Base-by-base conservation (phyloP, 2,113 vertebrate genomes). In the Hypomesus transpacificus region DNA sequence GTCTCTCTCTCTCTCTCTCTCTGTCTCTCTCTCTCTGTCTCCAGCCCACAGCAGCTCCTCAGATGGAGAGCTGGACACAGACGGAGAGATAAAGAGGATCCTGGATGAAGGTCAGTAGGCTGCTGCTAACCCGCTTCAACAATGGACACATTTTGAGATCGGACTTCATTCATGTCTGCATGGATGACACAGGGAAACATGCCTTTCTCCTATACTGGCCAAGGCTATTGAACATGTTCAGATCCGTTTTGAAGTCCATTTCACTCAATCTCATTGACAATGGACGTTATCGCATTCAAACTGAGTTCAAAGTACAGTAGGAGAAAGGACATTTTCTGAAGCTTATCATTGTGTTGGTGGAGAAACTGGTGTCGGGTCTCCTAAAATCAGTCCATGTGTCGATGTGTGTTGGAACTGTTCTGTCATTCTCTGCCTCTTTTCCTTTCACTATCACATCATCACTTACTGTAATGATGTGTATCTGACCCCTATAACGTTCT, bases 91-190 rank as follows among this genome's bases (percentile, higher is more conserved):
- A 3, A 60, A 20, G 56, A 81, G 67, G 58, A 60, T 84, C 14
- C 0, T 79, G 58, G 67, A 61, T 3, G 75, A 70, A 87, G 90
- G 91, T 92, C 31, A 85, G 89, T 62, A 18, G 8, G 34, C 11
- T 54, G 59, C 52, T 14, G 8, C 8, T 56, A 3, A 21, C 14
- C 20, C 56, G 2, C 56, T 20, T 58, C 18, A 58, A 58, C n/a
- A 58, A 3, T 20, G 20, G 18, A 22, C 13, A 7, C 21, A 22
- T 3, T 59, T 5, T 59, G 20, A 13, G n/a, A 21, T 21, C n/a
- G 3, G 2, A 59, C 24, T 16, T 66, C 24, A 64, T 79, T 65
- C 52, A 22, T 75, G 51, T 66, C 70, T 71, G 78, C 70, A 84
- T 64, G 3, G 3, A 64, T 69, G 53, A 68, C 21, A 66, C 63